Evolutionary conservation across 2,797 vertebrate species (phyloP).

Genomic region (Vespertilio murinus): DNA sequence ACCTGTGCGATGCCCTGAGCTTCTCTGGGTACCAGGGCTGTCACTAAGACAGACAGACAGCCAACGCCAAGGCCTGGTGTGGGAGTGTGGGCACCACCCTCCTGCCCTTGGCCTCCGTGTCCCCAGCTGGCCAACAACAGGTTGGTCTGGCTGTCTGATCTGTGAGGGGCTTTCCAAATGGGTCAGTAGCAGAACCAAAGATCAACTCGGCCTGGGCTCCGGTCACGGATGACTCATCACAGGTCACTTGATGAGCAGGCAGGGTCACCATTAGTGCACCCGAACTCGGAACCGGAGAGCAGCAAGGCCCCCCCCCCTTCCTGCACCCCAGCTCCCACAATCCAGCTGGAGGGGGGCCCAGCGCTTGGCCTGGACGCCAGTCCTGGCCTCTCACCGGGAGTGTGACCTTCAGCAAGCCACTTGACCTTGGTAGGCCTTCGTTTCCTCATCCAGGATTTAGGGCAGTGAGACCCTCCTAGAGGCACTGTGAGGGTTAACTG

Average conservation of each 20-base stretch:
- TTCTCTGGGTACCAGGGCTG: not conserved
- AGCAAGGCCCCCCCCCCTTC: not conserved
- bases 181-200: not conserved
- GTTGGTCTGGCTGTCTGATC: not conserved
- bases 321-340: not conserved
- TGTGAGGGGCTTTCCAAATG: not conserved
- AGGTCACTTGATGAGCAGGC: not conserved
- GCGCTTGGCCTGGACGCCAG: not conserved
- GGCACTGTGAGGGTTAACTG: not conserved
- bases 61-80: not conserved
- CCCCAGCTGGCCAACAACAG: not conserved
- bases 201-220: not conserved
- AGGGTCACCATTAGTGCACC: not conserved
- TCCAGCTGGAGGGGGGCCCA: not conserved
- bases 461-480: not conserved
- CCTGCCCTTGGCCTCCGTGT: not conserved
- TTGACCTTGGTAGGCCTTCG: not conserved
- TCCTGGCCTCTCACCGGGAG: not conserved
- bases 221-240: not conserved
- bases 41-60: not conserved
- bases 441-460: slow-evolving; percentile 4
- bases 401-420: not conserved
- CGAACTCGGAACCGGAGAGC: not conserved
- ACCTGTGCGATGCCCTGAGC: not conserved
- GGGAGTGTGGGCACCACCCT: not conserved